Evolutionary conservation across 2,113 vertebrate species (phyloP).

Genomic region (Paracanthobrama guichenoti): DNA sequence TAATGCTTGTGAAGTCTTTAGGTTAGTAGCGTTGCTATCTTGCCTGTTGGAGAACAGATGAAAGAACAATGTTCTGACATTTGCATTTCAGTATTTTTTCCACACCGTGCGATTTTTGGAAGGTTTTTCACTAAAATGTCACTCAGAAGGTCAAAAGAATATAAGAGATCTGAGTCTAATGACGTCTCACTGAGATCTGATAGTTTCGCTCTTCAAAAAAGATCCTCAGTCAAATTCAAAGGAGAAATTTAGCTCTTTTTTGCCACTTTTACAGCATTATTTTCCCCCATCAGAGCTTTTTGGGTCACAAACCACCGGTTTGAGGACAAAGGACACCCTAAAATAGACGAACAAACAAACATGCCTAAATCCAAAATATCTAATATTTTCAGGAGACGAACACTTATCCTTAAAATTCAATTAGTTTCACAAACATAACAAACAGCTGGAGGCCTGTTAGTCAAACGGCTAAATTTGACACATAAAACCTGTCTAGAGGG

Average conservation of each 20-base stretch:
- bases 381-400: background rate
- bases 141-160: background rate
- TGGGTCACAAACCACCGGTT: background rate
- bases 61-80: background rate
- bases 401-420: background rate
- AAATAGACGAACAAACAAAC: background rate
- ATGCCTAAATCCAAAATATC: background rate
- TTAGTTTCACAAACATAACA: background rate
- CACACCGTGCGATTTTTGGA: background rate
- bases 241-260: background rate
- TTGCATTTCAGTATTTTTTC: background rate
- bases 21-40: background rate
- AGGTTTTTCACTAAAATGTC: background rate
- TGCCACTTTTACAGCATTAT: background rate
- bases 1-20: background rate
- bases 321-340: background rate
- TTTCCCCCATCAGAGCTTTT: background rate
- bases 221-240: background rate
- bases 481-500: background rate
- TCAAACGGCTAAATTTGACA: conserved; percentile 9
- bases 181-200: background rate
- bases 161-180: background rate
- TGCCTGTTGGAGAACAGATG: background rate
- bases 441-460: conserved; percentile 21
- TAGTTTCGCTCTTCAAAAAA: background rate